Percentiles rank a stretch among this genome's conserved stretches.
phyloP scores from a whole-genome alignment of 2,888 invertebrate genomes.

The Cinara cedri region DNA sequence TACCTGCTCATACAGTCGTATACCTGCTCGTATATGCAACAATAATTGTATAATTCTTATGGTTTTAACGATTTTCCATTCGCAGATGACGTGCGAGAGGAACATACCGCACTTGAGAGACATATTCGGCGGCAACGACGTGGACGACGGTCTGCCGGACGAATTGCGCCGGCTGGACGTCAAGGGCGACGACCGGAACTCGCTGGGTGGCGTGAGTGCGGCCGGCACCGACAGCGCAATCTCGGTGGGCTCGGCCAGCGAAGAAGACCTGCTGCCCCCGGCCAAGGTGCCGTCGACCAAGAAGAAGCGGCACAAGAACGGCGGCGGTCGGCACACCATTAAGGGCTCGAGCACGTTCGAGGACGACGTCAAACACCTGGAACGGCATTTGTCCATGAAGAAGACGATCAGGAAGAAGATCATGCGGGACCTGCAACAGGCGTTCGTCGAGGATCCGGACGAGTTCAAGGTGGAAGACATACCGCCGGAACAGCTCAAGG shows the following conservation, averaged over 20 bases:
- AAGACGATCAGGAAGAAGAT: constrained; percentile 85
- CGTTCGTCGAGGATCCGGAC: constrained; percentile 75
- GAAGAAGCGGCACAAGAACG: constrained; percentile 61
- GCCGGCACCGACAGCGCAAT: constrained; percentile 64
- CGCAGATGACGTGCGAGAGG: constrained; percentile 70
- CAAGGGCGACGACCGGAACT: constrained; percentile 64
- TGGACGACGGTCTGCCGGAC: constrained; percentile 50
- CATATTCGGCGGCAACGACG: constrained; percentile 70
- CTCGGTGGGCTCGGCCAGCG: constrained; percentile 64
- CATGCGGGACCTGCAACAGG: constrained; percentile 81
- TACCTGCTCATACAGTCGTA: too few species aligned
- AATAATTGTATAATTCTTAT: background rate
- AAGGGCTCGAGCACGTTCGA: constrained; percentile 73
- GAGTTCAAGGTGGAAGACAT: constrained; percentile 75
- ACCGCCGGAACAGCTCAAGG: constrained; percentile 71
- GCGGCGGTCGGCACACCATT: constrained; percentile 64
- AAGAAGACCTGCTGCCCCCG: constrained; percentile 62
- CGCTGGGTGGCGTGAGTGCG: constrained; percentile 62
- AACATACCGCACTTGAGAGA: constrained; percentile 79
- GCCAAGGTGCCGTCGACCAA: constrained; percentile 59
- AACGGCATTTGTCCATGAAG: constrained; percentile 84
- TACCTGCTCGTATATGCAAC: too few species aligned
- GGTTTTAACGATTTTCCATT: background rate
- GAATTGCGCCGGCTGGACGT: constrained; percentile 43
- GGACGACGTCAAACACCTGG: constrained; percentile 76